Evolutionary conservation across 2,113 vertebrate species (phyloP), one percentile per base, ranked within the genome.

Genomic region (Heterochromis multidens): DNA sequence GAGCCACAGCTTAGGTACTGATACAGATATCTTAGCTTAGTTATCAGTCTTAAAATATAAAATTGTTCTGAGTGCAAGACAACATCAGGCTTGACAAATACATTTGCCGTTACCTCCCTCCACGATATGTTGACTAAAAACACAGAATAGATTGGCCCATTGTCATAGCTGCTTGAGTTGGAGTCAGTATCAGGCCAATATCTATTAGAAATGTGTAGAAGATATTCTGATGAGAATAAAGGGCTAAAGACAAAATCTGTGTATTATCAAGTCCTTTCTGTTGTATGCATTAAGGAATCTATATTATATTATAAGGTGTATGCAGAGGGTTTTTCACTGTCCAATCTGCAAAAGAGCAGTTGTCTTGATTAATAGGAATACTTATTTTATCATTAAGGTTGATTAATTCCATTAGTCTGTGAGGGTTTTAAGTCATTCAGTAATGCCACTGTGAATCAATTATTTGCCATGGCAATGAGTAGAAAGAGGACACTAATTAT

Each of bases 331-430:
- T 84, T 82, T 77, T 49, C 27, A 31, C 40, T 77, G 67, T 72
- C 82, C 81, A 83, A 72, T 76, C 25, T 82, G 49, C 79, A 88
- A 84, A 79, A 88, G 40, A 91, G 84, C 86, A 91, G 85, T 88
- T 87, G 90, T 93, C 91, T 90, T 95, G 95, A 96, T 95, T 92
- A 94, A 96, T 95, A 94, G 88, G 83, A 95, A 94, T 93, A 94
- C 95, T 95, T 96, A 95, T 93, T 94, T 94, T 95, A 93, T 94
- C 95, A 96, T 96, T 96, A 96, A 86, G 88, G 89, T 70, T 95
- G 94, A 95, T 96, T 95, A 92, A 95, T 95, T 95, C 91, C 87
- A 96, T 94, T 95, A 90, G 94, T 95, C 94, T 88, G 78, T 91
- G 72, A 90, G 89, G n/a, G 87, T 94, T 90, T 92, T 81, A 94